A percentile compares a stretch with the other conserved stretches of the same genome.
Conservation (phyloP, 2,113 vertebrate genomes). For the Heterocephalus glaber region DNA sequence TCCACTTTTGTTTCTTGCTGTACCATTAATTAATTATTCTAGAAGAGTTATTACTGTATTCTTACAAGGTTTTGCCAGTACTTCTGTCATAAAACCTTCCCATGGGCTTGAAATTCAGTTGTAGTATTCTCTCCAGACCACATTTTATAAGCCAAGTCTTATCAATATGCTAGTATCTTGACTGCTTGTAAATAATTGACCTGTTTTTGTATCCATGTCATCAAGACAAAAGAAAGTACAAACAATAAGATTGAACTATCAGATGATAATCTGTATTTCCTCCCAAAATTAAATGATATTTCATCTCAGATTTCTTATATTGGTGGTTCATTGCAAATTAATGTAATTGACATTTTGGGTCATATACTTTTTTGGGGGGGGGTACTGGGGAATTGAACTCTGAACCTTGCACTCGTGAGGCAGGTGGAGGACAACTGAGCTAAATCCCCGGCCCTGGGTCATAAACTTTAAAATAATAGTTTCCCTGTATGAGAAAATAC, state of each 20-base stretch:
- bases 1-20: constrained; percentile 48
- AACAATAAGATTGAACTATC: neutral
- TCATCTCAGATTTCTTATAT: neutral
- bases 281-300: neutral
- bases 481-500: neutral
- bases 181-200: neutral
- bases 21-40: constrained; percentile 62
- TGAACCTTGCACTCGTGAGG: no score
- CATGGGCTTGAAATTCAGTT: neutral
- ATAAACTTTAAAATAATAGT: neutral
- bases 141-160: neutral
- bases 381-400: no score
- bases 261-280: neutral
- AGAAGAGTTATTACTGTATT: constrained; percentile 7
- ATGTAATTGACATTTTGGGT: neutral
- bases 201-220: neutral
- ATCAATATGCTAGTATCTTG: neutral
- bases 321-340: neutral
- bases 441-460: no score
- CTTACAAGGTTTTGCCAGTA: neutral
- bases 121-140: neutral
- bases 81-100: constrained; percentile 16
- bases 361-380: constrained; percentile 3
- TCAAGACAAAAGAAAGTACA: neutral
- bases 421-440: no score